These are phyloP conservation scores for Phortica variegata DNA, from an alignment of 1,140 invertebrate genomes.

Conservation along the genomic window DNA sequence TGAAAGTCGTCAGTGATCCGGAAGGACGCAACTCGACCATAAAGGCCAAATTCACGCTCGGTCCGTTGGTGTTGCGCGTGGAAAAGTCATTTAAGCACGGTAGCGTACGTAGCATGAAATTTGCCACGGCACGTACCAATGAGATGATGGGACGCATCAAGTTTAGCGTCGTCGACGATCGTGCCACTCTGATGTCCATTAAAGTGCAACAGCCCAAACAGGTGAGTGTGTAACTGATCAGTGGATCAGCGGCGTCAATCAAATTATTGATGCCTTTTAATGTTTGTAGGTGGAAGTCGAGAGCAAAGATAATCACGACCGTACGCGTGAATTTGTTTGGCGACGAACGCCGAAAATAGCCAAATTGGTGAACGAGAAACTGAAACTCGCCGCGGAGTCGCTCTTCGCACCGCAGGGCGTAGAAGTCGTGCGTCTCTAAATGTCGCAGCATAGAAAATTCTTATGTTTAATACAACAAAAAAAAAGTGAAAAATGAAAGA, in stretches of 20 bases:
- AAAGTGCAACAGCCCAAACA: slow-evolving; percentile 82
- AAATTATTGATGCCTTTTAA: background rate
- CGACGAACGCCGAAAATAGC: slow-evolving; percentile 77
- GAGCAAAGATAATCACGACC: slow-evolving; percentile 76
- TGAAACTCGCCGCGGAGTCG: slow-evolving; percentile 72
- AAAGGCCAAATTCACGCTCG: slow-evolving; percentile 76
- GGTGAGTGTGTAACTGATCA: slow-evolving; percentile 58
- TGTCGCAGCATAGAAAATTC: too few relatives aligned
- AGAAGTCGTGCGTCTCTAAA: slow-evolving; percentile 44
- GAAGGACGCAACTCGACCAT: slow-evolving; percentile 71
- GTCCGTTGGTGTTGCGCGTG: slow-evolving; percentile 75
- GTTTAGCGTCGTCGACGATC: slow-evolving; percentile 72
- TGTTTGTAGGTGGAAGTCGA: slow-evolving; percentile 72
- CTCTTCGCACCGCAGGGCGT: slow-evolving; percentile 63
- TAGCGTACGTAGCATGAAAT: slow-evolving; percentile 70
- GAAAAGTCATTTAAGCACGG: slow-evolving; percentile 80
- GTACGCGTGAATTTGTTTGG: slow-evolving; percentile 80
- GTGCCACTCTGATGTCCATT: slow-evolving; percentile 77
- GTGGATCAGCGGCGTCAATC: background rate
- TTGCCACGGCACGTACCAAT: slow-evolving; percentile 79
- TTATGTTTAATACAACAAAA: too few relatives aligned
- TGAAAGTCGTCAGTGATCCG: slow-evolving; percentile 74
- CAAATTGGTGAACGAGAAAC: slow-evolving; percentile 76
- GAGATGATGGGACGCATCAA: slow-evolving; percentile 80
- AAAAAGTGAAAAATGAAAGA: too few relatives aligned